Evolutionary conservation across 2,797 vertebrate species (phyloP).

Genomic region (Ceryle rudis): DNA sequence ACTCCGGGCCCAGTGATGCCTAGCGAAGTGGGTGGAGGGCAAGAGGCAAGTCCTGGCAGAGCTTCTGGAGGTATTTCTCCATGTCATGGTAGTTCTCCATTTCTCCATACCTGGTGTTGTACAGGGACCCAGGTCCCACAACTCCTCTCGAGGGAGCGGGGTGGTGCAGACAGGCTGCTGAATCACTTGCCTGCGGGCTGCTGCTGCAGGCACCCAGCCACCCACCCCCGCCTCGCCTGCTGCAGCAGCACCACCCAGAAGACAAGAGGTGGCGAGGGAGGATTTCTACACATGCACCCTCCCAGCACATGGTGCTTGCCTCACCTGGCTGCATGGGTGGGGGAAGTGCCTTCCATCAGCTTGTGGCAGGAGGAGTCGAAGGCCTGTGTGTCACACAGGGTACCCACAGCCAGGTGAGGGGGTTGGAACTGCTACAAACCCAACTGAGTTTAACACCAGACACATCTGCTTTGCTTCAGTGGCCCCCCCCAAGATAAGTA

Average conservation of each 20-base stretch:
- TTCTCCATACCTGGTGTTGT: rapidly evolving
- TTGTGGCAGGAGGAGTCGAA: rapidly evolving
- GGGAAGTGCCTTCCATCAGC: rapidly evolving
- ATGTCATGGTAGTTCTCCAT: rapidly evolving
- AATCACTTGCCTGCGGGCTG: neutral
- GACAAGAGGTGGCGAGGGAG: neutral
- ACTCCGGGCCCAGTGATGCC: rapidly evolving
- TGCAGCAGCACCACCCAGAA: neutral
- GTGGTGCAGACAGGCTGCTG: neutral
- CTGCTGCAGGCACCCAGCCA: neutral
- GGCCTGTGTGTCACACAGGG: too few relatives aligned
- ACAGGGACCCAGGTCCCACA: neutral
- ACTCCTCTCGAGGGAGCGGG: rapidly evolving
- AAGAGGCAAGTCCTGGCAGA: neutral
- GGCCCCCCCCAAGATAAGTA: neutral
- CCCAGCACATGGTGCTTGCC: neutral
- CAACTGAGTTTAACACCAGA: too few relatives aligned
- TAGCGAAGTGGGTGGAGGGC: too few relatives aligned
- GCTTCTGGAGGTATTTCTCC: neutral
- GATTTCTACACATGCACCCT: neutral
- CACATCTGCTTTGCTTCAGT: neutral
- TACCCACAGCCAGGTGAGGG: neutral
- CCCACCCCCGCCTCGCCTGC: rapidly evolving
- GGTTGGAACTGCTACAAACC: neutral
- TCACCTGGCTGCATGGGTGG: rapidly evolving